Percentiles rank a stretch among this genome's conserved stretches.
Evolutionary conservation across 1,140 invertebrate species (phyloP).

Genomic region (Pachypsylla venusta): DNA sequence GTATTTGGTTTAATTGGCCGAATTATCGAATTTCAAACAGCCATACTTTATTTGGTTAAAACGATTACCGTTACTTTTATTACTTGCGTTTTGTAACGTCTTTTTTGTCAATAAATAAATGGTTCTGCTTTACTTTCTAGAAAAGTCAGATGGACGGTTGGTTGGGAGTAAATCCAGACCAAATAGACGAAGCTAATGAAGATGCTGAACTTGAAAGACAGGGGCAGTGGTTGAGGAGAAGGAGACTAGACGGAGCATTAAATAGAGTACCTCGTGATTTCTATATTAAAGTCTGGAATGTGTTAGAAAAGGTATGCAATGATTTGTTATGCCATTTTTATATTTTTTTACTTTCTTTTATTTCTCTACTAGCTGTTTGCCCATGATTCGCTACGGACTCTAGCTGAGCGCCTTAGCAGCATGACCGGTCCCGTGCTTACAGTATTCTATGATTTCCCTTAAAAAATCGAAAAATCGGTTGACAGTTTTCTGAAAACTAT

Average conservation of each 20-base stretch:
- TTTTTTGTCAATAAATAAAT: too few relatives aligned
- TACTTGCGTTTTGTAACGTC: neutral
- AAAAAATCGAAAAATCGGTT: neutral
- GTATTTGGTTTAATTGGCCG: too few relatives aligned
- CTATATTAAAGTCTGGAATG: conserved; percentile 84
- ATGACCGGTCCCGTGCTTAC: too few relatives aligned
- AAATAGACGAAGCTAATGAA: conserved; percentile 29
- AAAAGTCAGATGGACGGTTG: conserved; percentile 65
- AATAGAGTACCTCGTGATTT: conserved; percentile 94
- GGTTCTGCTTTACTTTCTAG: conserved; percentile 29
- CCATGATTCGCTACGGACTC: too few relatives aligned
- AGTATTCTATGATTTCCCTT: too few relatives aligned
- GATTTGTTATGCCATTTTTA: conserved; percentile 2
- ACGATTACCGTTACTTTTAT: too few relatives aligned
- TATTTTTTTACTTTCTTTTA: too few relatives aligned
- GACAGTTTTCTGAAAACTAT: too few relatives aligned
- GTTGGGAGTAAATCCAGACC: conserved; percentile 34
- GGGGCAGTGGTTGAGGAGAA: conserved; percentile 89
- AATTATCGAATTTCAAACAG: too few relatives aligned
- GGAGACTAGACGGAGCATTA: conserved; percentile 87
- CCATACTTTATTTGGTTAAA: too few relatives aligned
- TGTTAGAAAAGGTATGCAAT: conserved; percentile 61
- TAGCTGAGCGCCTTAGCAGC: too few relatives aligned
- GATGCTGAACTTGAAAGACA: conserved; percentile 63
- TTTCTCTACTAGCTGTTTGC: neutral